Evolutionary conservation across 2,113 vertebrate genomes (phyloP), one percentile per base, ranked within the genome.

Genomic region (Hippoglossus stenolepis): DNA sequence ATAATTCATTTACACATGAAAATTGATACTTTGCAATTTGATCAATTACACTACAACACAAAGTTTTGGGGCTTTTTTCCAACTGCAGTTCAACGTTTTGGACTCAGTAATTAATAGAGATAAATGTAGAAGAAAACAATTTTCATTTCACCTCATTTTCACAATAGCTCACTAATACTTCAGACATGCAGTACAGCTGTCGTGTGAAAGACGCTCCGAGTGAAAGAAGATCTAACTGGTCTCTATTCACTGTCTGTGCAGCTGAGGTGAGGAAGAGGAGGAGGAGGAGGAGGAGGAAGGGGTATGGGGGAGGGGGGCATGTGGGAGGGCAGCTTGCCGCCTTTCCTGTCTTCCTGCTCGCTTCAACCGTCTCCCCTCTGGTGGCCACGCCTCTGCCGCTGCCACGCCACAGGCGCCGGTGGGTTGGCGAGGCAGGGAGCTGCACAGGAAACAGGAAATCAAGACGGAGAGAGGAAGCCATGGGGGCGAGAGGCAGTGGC

Each of bases 291-390:
- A 73, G 51, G 85, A 71, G 7, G 79, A 79, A 64, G 73, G 63
- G 65, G 67, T 38, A 35, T 59, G 53, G 70, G 62, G 15, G 68
- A 60, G 61, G 75, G 40, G 9, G 65, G 2, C 3, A 26, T 4
- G 57, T 43, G 4, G 74, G 76, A 43, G 72, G 65, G 77, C 26
- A 43, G 65, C 64, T 63, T 67, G 75, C 74, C 84, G 73, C 82
- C 73, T 70, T 87, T 87, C 81, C 85, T 84, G 82, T 85, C 88
- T 84, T 88, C 86, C 85, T 90, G 85, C 51, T 40, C n/a, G n/a
- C 49, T 62, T 59, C 74, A 84, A 83, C 83, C 53, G 18, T 84
- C 74, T 77, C 71, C 75, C 78, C 77, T 47, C 69, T 49, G 80
- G 86, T 89, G 85, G 82, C 85, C 76, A 80, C 75, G 78, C 85